Evolutionary conservation across 2,888 invertebrate species (phyloP).

Genomic region (Platycheirus albimanus): DNA sequence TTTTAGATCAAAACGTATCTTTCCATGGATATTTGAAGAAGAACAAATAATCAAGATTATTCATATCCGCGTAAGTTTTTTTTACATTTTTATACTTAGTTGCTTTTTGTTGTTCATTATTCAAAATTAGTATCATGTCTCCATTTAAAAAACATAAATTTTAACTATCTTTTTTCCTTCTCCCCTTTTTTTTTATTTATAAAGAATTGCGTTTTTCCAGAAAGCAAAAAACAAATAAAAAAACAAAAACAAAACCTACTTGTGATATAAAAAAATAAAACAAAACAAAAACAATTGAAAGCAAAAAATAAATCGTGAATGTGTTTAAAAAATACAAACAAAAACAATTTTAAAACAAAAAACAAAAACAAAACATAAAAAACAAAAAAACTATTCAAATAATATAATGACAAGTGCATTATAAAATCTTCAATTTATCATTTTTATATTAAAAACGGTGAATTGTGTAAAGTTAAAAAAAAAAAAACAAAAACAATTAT

Average conservation of each 20-base stretch:
- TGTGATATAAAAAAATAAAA: slow-evolving; percentile 62
- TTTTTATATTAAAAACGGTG: slow-evolving; percentile 74
- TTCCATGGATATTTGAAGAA: slow-evolving; percentile 68
- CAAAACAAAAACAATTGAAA: slow-evolving; percentile 70
- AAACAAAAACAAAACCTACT: slow-evolving; percentile 50
- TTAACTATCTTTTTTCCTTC: not conserved
- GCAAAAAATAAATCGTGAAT: slow-evolving; percentile 62
- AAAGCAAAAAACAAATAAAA: slow-evolving; percentile 24
- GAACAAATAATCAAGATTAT: slow-evolving; percentile 45
- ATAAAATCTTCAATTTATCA: slow-evolving; percentile 71
- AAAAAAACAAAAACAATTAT: slow-evolving; percentile 30
- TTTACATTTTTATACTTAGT: too few species aligned
- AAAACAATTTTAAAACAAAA: slow-evolving; percentile 57
- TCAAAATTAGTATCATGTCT: too few species aligned
- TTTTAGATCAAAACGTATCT: slow-evolving; percentile 61
- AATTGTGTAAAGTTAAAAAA: slow-evolving; percentile 65
- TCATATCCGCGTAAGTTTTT: slow-evolving; percentile 68
- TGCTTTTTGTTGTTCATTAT: too few species aligned
- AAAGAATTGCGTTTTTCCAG: slow-evolving; percentile 63
- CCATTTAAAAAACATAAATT: too few species aligned
- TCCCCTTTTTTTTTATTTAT: slow-evolving; percentile 9
- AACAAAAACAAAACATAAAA: slow-evolving; percentile 14
- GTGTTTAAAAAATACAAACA: slow-evolving; percentile 67
- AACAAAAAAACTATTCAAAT: slow-evolving; percentile 43
- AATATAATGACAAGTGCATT: slow-evolving; percentile 73